A percentile compares a stretch with the other conserved stretches of the same genome.
phyloP scores from a whole-genome alignment of 1,140 invertebrate species.

The Phthorimaea operculella region DNA sequence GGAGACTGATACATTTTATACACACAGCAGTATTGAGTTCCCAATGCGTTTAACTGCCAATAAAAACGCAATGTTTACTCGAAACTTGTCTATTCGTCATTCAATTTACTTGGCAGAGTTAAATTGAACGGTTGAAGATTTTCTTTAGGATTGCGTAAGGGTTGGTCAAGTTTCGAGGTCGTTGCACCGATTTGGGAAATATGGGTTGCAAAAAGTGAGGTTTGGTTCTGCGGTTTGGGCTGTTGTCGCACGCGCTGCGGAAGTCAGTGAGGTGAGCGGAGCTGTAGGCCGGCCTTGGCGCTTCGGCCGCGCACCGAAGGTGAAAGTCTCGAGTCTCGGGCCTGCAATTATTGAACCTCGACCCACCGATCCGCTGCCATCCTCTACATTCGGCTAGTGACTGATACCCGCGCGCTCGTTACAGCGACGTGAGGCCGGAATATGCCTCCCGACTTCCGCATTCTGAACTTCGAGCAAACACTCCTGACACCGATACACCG shows the following conservation, averaged over 20 bases:
- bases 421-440: constrained; percentile 10
- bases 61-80: background rate
- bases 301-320: constrained; percentile 49
- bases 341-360: constrained; percentile 54
- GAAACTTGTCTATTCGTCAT: background rate
- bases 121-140: constrained; percentile 12
- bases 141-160: constrained; percentile 25
- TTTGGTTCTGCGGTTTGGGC: constrained; percentile 4
- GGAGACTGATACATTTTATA: background rate
- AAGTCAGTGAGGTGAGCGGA: constrained; percentile 29
- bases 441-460: constrained; percentile 24
- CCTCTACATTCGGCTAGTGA: constrained; percentile 40
- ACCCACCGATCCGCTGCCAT: constrained; percentile 24
- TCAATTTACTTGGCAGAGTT: background rate
- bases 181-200: constrained; percentile 32
- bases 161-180: constrained; percentile 16
- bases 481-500: background rate
- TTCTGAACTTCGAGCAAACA: constrained; percentile 13
- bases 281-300: constrained; percentile 34
- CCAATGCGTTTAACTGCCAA: background rate
- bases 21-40: background rate
- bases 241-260: constrained; percentile 34
- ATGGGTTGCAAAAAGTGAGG: constrained; percentile 29
- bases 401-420: constrained; percentile 14
- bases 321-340: constrained; percentile 57